These are phyloP conservation scores for Myotis myotis DNA, from an alignment of 2,797 vertebrate species.

Conservation along the genomic window DNA sequence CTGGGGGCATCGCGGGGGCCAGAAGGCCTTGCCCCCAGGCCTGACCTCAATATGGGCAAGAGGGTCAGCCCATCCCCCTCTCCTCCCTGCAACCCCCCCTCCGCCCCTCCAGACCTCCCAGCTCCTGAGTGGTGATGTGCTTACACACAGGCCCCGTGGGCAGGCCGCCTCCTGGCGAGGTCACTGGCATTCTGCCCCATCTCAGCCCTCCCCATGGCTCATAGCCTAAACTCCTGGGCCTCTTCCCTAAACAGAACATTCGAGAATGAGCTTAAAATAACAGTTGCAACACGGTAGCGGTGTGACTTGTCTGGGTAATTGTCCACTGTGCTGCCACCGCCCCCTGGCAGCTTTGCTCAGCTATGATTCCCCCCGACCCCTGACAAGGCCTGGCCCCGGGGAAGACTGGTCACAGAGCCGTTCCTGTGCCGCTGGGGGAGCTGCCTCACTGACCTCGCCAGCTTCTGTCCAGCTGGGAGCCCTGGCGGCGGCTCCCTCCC, in stretches of 20 bases:
- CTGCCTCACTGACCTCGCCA: rapidly evolving
- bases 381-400: neutral
- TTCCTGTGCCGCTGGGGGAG: neutral
- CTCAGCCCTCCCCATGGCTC: neutral
- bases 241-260: neutral
- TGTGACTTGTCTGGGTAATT: neutral
- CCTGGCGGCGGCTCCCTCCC: rapidly evolving
- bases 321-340: neutral
- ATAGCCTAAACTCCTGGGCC: neutral
- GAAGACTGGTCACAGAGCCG: neutral
- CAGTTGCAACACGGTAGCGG: neutral
- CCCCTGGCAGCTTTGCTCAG: neutral
- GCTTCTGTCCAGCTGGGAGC: neutral
- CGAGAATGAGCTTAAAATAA: neutral
- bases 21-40: neutral
- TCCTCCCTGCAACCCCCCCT: rapidly evolving
- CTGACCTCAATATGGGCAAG: neutral
- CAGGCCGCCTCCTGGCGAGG: neutral
- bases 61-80: neutral
- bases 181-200: neutral
- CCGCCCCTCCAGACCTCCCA: too few species aligned
- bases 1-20: neutral
- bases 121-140: rapidly evolving
- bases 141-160: neutral
- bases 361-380: neutral